phyloP scores from a whole-genome alignment of 2,888 invertebrate species.

The Actias luna region DNA sequence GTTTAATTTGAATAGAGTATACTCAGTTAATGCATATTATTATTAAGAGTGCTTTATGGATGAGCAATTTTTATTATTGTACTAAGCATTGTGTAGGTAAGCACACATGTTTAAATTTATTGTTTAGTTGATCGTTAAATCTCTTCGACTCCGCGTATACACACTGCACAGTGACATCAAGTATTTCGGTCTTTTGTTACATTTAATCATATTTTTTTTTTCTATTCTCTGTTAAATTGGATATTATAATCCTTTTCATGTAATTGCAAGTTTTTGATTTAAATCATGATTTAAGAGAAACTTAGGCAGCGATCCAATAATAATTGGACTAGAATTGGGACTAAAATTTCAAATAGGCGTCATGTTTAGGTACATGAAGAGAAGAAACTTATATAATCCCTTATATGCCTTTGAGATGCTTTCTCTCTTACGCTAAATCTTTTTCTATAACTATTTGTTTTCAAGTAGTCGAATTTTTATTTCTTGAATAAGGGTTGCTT shows the following conservation, averaged over 20 bases:
- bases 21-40: constrained; percentile 57
- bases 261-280: too few relatives aligned
- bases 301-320: too few relatives aligned
- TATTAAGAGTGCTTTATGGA: constrained; percentile 71
- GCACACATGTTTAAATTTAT: constrained; percentile 46
- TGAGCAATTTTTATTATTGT: constrained; percentile 77
- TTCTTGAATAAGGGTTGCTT: too few relatives aligned
- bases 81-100: constrained; percentile 49
- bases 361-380: too few relatives aligned
- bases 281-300: too few relatives aligned
- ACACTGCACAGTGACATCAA: constrained; percentile 27
- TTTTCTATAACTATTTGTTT: too few relatives aligned
- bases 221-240: not conserved
- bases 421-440: too few relatives aligned
- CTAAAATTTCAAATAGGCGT: too few relatives aligned
- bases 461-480: too few relatives aligned
- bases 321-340: too few relatives aligned
- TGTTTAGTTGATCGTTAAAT: constrained; percentile 46
- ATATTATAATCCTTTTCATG: not conserved
- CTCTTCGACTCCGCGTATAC: constrained; percentile 26
- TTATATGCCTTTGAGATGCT: too few relatives aligned
- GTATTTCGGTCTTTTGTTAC: not conserved
- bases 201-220: not conserved
- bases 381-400: too few relatives aligned
- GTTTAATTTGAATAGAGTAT: constrained; percentile 29